These are phyloP conservation scores for Myiotriccus ornatus DNA, from an alignment of 2,797 vertebrate species.

Conservation along the genomic window DNA sequence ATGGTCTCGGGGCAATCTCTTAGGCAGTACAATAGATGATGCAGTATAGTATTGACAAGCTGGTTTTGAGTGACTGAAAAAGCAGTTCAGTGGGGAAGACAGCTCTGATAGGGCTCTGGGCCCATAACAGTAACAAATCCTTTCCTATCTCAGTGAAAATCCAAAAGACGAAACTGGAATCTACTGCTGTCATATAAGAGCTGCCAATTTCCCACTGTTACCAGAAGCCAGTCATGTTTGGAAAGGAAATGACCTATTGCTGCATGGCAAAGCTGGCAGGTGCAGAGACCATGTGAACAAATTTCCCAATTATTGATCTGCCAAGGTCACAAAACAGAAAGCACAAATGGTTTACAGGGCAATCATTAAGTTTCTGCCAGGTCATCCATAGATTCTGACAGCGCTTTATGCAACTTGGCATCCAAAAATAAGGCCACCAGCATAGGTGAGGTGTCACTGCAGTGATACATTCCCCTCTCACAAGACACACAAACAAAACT, in stretches of 20 bases:
- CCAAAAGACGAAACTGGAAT: constrained; percentile 11
- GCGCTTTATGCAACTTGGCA: not conserved
- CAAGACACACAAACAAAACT: not conserved
- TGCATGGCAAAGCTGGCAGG: not conserved
- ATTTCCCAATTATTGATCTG: not conserved
- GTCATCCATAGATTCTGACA: not conserved
- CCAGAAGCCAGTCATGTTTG: constrained; percentile 16
- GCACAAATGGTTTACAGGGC: not conserved
- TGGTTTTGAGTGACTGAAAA: not conserved
- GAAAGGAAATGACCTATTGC: not conserved
- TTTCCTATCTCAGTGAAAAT: not conserved
- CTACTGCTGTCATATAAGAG: not conserved
- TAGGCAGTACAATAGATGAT: not conserved
- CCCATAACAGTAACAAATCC: constrained; percentile 11
- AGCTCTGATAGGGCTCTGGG: not conserved
- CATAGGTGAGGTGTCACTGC: not conserved
- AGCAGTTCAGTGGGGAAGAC: constrained; percentile 7
- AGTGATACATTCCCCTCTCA: not conserved
- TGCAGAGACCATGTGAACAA: not conserved
- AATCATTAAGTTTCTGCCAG: not conserved
- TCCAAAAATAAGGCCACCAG: not conserved
- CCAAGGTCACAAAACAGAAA: constrained; percentile 20
- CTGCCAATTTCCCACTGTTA: constrained; percentile 33
- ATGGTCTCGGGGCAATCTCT: not conserved
- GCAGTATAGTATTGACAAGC: not conserved